Percentiles rank a stretch among this genome's conserved stretches.
These are phyloP conservation scores for Pachycephus smyrnensis DNA, from an alignment of 2,888 invertebrate genomes.

Conservation along the genomic window DNA sequence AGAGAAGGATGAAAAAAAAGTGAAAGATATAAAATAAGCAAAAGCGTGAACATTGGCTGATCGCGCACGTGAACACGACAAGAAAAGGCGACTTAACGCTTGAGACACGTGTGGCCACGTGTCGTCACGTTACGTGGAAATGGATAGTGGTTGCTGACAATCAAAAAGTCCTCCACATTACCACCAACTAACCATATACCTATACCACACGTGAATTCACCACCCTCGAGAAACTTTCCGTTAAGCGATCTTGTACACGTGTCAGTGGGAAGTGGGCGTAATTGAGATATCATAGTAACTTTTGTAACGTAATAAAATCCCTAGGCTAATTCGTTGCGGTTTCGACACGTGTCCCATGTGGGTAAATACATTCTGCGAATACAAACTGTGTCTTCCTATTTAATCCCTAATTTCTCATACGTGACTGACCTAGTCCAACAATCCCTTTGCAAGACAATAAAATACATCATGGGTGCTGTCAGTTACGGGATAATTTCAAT, in stretches of 20 bases:
- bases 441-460: background rate
- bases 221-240: background rate
- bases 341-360: background rate
- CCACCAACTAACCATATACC: background rate
- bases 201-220: background rate
- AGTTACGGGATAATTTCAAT: background rate
- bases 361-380: background rate
- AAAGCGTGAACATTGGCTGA: background rate
- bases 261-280: constrained; percentile 35
- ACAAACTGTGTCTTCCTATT: background rate
- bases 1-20: background rate
- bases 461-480: background rate
- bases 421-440: background rate
- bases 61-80: constrained; percentile 10
- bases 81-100: constrained; percentile 26
- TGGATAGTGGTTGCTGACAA: constrained; percentile 7
- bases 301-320: constrained; percentile 34
- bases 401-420: background rate
- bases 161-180: background rate
- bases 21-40: background rate
- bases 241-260: background rate
- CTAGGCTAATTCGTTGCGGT: constrained; percentile 23
- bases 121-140: constrained; percentile 27
- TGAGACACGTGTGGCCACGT: constrained; percentile 43
- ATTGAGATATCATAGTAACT: constrained; percentile 62